A percentile compares a stretch with the other conserved stretches of the same genome.
Evolutionary conservation across 1,140 invertebrate species (phyloP).

Genomic region (Euura lappo): DNA sequence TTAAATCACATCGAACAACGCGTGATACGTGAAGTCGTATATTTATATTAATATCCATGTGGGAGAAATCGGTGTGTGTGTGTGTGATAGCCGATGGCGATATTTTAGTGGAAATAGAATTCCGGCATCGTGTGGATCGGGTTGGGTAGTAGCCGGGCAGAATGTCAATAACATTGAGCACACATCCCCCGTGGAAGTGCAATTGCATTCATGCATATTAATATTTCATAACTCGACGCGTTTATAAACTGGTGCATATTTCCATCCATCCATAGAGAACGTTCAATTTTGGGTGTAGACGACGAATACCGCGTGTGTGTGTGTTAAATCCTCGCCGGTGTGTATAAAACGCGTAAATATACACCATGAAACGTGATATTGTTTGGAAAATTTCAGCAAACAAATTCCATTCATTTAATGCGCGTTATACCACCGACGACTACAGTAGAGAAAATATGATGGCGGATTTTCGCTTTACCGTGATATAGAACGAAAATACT

Average conservation of each 20-base stretch:
- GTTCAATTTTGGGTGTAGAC: too few relatives aligned
- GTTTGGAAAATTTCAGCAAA: not conserved
- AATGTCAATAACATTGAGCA: conserved; percentile 7
- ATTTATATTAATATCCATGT: too few relatives aligned
- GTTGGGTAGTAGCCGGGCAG: not conserved
- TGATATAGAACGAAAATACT: too few relatives aligned
- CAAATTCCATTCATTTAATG: not conserved
- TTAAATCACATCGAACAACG: not conserved
- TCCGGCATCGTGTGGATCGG: too few relatives aligned
- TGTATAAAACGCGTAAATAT: not conserved
- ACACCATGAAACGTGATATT: not conserved
- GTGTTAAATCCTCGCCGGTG: too few relatives aligned
- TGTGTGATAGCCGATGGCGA: not conserved
- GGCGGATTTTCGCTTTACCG: too few relatives aligned
- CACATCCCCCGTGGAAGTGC: not conserved
- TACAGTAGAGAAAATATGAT: too few relatives aligned
- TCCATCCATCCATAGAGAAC: too few relatives aligned
- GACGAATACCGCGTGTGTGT: too few relatives aligned
- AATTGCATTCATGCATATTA: conserved; percentile 5
- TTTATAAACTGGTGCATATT: not conserved
- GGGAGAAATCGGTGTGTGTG: too few relatives aligned
- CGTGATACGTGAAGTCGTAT: not conserved
- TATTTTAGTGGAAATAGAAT: not conserved
- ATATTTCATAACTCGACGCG: not conserved
- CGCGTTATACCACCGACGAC: not conserved